phyloP scores from a whole-genome alignment of 2,888 invertebrate species.

The Myopa tessellatipennis region DNA sequence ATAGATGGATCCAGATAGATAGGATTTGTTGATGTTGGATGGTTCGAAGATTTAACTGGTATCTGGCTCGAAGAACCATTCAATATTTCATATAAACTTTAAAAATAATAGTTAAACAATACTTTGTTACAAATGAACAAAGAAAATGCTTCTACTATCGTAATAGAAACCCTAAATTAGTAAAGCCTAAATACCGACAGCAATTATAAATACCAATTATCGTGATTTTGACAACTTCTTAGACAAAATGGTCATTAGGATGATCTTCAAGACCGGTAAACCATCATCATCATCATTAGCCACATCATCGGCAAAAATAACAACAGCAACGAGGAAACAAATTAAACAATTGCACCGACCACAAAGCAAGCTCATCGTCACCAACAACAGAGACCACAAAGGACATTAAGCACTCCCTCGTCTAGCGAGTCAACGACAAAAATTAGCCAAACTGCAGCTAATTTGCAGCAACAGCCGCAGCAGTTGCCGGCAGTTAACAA shows the following conservation, averaged over 20 bases:
- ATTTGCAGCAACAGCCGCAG: constrained; percentile 18
- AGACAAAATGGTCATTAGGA: not conserved
- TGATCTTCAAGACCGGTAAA: not conserved
- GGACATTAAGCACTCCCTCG: constrained; percentile 16
- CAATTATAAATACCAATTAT: constrained; percentile 27
- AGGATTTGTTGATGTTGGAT: too few species aligned
- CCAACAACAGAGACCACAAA: not conserved
- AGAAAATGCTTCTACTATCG: too few species aligned
- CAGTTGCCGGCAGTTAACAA: not conserved
- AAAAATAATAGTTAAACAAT: too few species aligned
- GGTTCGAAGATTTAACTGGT: too few species aligned
- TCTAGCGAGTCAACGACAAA: constrained; percentile 11
- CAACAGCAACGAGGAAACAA: not conserved
- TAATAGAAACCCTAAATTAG: too few species aligned
- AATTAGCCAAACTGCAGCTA: constrained; percentile 20
- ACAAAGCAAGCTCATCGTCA: not conserved
- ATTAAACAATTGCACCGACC: not conserved
- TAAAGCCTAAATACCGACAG: not conserved
- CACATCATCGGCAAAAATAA: not conserved
- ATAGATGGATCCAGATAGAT: too few species aligned
- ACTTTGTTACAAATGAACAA: too few species aligned
- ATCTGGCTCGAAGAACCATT: too few species aligned
- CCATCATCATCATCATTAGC: not conserved
- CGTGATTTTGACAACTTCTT: constrained; percentile 30
- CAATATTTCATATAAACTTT: too few species aligned